Percentiles rank a stretch among this genome's conserved stretches.
phyloP scores from a whole-genome alignment of 1,140 invertebrate genomes.

The Diorhabda carinulata region DNA sequence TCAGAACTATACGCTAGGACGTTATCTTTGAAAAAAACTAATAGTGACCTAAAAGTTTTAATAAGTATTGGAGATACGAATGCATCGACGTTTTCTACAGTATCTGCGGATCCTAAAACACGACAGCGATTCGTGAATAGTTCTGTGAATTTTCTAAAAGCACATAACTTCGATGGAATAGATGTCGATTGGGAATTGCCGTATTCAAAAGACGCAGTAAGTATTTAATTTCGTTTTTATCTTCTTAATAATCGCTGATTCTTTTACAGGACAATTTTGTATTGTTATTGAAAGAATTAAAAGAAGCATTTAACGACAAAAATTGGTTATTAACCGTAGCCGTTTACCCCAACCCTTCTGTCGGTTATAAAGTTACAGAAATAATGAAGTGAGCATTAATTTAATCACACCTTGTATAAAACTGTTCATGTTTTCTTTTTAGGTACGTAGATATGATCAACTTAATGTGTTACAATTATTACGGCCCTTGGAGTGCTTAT shows the following conservation, averaged over 20 bases:
- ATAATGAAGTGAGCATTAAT: conserved; percentile 69
- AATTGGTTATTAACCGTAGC: conserved; percentile 35
- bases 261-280: conserved; percentile 34
- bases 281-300: conserved; percentile 32
- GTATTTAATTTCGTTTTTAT: background rate
- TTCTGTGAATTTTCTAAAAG: conserved; percentile 17
- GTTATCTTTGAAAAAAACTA: conserved; percentile 54
- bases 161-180: conserved; percentile 55
- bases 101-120: conserved; percentile 16
- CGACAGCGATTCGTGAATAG: conserved; percentile 22
- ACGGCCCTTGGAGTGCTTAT: conserved; percentile 58
- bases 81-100: conserved; percentile 24
- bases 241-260: background rate
- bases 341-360: conserved; percentile 36
- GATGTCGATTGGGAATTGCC: conserved; percentile 45
- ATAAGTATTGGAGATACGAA: conserved; percentile 63
- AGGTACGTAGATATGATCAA: conserved; percentile 61
- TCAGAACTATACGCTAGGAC: conserved; percentile 42
- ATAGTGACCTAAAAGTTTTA: conserved; percentile 62
- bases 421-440: conserved; percentile 19
- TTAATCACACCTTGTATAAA: background rate
- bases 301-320: conserved; percentile 27
- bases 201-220: conserved; percentile 8
- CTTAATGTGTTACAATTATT: conserved; percentile 66
- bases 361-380: conserved; percentile 77